Evolutionary conservation across 2,888 invertebrate genomes (phyloP), one percentile per base, ranked within the genome.

Genomic region (Plebejus argus): DNA sequence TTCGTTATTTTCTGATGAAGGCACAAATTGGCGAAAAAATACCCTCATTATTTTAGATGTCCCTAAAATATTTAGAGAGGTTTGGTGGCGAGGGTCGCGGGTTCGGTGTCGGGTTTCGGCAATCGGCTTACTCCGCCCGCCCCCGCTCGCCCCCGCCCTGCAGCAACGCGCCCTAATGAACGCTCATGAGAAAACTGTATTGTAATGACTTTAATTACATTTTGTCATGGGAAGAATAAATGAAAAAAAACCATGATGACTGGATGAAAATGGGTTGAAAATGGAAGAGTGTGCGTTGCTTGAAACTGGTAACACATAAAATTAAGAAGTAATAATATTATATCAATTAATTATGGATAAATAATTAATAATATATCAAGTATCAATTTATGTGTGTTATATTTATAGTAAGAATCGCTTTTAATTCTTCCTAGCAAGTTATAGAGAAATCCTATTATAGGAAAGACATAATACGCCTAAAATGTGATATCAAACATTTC

Each of bases 81-180:
- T 79, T 77, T 76, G 81, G 78, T 78, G 81, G 84, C 80, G 82
- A 83, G 88, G 89, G 88, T 87, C 85, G 86, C 84, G 84, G 87
- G 85, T 89, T 89, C 86, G 88, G 92, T 91, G 88, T 92, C 90
- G 83, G 89, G 90, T 92, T 91, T 83, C 90, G 77, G 85, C 91
- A 91, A 92, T 91, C 92, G 87, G 91, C 91, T 92, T 92, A 88
- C 88, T 53, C 53, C 53, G 4, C 53, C 84, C 89, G 87, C 87
- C 86, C 89, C 53, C 53, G 15, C 53, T 84, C 89, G 87, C 87
- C 86, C 89, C 88, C 90, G 88, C 86, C 85, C 86, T 86, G 86
- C 87, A 86, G 86, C 85, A 86, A 84, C 83, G 86, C 84, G 80
- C 87, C 66, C 86, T 91, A 91, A 91, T 90, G 91, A 91, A 87